A percentile compares a stretch with the other conserved stretches of the same genome.
Conservation (phyloP, 2,113 vertebrate species). For the Sclerurus mexicanus region DNA sequence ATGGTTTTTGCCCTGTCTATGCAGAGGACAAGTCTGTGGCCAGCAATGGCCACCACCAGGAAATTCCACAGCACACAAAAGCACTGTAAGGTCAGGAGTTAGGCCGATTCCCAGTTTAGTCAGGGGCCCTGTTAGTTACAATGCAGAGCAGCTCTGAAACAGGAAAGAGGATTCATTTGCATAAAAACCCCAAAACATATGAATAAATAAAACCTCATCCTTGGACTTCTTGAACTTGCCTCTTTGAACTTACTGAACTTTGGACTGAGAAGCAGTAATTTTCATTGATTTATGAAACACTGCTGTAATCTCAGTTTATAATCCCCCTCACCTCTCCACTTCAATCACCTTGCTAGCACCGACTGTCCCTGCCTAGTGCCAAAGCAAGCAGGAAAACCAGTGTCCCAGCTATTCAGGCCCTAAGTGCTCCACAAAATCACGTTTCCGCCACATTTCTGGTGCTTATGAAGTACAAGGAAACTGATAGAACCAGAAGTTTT, state of each 20-base stretch:
- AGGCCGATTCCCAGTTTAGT: neutral
- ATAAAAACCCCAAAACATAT: neutral
- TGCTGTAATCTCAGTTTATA: neutral
- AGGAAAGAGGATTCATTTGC: neutral
- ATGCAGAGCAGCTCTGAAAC: neutral
- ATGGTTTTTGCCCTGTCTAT: neutral
- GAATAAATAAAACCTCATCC: neutral
- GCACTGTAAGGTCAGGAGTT: neutral
- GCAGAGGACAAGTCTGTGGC: neutral
- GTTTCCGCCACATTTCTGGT: neutral
- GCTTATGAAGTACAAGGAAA: conserved; percentile 1
- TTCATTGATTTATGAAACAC: neutral
- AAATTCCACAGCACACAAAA: neutral
- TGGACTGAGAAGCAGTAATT: neutral
- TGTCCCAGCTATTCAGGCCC: neutral
- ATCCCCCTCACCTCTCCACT: neutral
- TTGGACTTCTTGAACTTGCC: neutral
- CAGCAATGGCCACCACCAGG: neutral
- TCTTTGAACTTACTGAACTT: neutral
- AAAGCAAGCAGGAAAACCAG: conserved; percentile 2
- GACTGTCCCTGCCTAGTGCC: neutral
- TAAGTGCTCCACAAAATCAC: neutral
- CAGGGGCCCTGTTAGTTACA: neutral
- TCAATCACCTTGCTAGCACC: neutral
- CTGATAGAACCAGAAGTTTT: neutral